phyloP scores from a whole-genome alignment of 1,140 invertebrate genomes.

The Oppia nitens region DNA sequence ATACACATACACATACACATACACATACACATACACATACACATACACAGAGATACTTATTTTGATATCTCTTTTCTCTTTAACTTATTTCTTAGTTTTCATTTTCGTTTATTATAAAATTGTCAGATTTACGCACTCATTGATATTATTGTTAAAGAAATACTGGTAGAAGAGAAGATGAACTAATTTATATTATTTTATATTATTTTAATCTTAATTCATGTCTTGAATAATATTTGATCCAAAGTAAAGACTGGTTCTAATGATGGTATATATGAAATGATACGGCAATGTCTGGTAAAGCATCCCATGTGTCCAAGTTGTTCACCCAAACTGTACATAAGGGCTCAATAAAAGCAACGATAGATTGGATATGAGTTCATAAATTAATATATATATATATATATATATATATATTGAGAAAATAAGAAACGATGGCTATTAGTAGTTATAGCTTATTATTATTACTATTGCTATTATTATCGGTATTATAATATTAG shows the following conservation, averaged over 20 bases:
- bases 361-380: not conserved
- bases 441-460: not conserved
- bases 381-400: not conserved
- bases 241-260: not conserved
- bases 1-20: constrained; percentile 9
- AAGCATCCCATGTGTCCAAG: not conserved
- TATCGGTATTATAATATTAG: not conserved
- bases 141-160: no score
- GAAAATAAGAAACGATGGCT: not conserved
- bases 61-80: no score
- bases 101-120: no score
- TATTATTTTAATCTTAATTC: no score
- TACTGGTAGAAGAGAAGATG: no score
- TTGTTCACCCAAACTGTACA: not conserved
- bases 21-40: not conserved
- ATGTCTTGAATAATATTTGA: not conserved
- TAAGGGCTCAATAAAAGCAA: not conserved
- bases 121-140: no score
- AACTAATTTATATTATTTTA: no score
- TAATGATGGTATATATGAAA: no score
- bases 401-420: no score
- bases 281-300: no score
- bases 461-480: not conserved
- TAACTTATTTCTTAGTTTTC: no score
- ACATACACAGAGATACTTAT: not conserved